Percentiles rank a stretch among this genome's conserved stretches.
These are phyloP conservation scores for Furcifer pardalis DNA, from an alignment of 2,797 vertebrate species.

Conservation along the genomic window DNA sequence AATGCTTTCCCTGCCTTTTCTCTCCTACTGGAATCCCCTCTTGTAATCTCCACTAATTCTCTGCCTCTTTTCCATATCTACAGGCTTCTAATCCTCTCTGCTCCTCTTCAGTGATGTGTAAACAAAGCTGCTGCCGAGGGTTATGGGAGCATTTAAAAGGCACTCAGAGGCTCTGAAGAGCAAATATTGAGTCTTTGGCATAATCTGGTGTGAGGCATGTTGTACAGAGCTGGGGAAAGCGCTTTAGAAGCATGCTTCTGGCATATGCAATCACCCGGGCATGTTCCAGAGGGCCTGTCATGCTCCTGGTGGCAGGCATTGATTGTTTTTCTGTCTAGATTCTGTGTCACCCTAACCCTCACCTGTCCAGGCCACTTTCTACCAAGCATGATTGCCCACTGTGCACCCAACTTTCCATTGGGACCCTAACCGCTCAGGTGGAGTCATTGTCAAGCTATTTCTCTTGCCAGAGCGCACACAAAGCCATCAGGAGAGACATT, in stretches of 20 bases:
- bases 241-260: neutral
- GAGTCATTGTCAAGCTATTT: neutral
- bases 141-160: neutral
- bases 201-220: neutral
- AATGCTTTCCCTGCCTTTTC: neutral
- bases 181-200: neutral
- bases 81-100: neutral
- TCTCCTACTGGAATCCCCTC: neutral
- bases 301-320: neutral
- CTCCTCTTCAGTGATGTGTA: neutral
- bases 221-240: neutral
- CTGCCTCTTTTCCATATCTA: constrained; percentile 7
- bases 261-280: neutral
- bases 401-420: neutral
- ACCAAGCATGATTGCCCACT: no score
- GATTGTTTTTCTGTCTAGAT: neutral
- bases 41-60: neutral
- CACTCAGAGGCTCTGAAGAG: neutral
- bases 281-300: neutral
- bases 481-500: no score
- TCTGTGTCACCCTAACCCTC: no score
- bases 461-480: neutral
- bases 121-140: neutral
- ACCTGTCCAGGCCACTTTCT: no score
- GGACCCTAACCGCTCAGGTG: neutral